phyloP scores from a whole-genome alignment of 2,797 vertebrate genomes.

The Lerista edwardsae region DNA sequence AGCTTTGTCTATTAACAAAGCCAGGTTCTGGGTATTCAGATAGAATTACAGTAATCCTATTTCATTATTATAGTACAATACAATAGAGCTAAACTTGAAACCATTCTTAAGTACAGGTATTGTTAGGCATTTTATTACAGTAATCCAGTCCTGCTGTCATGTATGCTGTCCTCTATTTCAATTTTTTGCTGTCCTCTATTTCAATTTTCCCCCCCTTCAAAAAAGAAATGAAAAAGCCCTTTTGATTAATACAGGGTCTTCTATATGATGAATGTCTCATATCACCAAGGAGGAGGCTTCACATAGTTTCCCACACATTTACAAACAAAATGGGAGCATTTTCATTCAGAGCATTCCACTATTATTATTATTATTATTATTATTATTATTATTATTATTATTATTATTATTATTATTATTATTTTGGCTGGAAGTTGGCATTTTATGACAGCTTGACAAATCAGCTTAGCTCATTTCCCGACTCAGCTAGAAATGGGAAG shows the following conservation, averaged over 20 bases:
- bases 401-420: neutral
- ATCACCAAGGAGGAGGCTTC: neutral
- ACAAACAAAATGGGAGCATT: neutral
- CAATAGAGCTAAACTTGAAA: slow-evolving; percentile 39
- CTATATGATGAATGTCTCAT: slow-evolving; percentile 19
- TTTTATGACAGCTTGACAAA: neutral
- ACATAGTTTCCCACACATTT: neutral
- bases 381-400: neutral
- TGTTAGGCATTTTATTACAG: slow-evolving; percentile 44
- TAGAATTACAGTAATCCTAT: slow-evolving; percentile 47
- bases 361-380: neutral
- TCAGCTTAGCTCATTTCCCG: neutral
- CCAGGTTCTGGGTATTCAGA: slow-evolving; percentile 20
- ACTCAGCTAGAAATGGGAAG: neutral
- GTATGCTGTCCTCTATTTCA: slow-evolving; percentile 44
- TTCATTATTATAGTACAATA: slow-evolving; percentile 44
- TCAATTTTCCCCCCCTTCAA: slow-evolving; percentile 29
- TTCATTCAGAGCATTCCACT: neutral
- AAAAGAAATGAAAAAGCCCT: slow-evolving; percentile 29
- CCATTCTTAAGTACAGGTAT: slow-evolving; percentile 44
- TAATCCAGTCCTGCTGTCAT: slow-evolving; percentile 47
- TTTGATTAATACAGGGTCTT: slow-evolving; percentile 31
- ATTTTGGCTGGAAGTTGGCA: neutral
- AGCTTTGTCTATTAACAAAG: slow-evolving; percentile 33
- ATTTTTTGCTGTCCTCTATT: slow-evolving; percentile 31